Percentiles rank a stretch among this genome's conserved stretches.
phyloP scores from a whole-genome alignment of 1,140 invertebrate species.

The Penaeus indicus region DNA sequence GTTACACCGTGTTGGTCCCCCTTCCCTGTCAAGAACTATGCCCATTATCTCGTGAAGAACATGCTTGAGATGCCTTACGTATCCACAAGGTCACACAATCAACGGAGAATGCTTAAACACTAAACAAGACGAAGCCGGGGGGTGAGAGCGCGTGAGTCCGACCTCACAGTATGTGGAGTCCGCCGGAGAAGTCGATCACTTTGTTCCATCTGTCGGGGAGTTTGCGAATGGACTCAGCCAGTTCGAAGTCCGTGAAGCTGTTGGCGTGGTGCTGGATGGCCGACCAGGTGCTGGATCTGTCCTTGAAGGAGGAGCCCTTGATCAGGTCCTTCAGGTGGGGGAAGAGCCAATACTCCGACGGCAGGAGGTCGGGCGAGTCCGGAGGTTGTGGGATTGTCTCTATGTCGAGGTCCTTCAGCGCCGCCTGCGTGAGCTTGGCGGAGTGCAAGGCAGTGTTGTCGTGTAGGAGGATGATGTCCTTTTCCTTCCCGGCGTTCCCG shows the following conservation, averaged over 20 bases:
- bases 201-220: conserved; percentile 57
- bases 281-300: conserved; percentile 52
- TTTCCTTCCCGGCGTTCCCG: neutral
- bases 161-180: conserved; percentile 49
- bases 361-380: conserved; percentile 55
- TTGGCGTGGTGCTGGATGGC: conserved; percentile 53
- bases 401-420: conserved; percentile 49
- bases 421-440: conserved; percentile 32
- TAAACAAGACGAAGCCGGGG: neutral
- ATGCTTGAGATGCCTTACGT: neutral
- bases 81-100: neutral
- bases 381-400: conserved; percentile 48
- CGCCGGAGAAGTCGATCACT: conserved; percentile 58
- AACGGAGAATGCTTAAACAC: neutral
- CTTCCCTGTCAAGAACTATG: no score
- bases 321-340: conserved; percentile 44
- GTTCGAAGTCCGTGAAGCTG: conserved; percentile 52
- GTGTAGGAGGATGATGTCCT: conserved; percentile 47
- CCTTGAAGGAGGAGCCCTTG: conserved; percentile 46
- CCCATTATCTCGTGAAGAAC: no score
- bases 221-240: conserved; percentile 43
- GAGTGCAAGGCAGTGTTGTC: conserved; percentile 50
- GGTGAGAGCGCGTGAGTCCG: no score
- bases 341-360: conserved; percentile 54
- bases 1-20: no score